phyloP scores from a whole-genome alignment of 2,888 invertebrate species.

The Agrotis ipsilon region DNA sequence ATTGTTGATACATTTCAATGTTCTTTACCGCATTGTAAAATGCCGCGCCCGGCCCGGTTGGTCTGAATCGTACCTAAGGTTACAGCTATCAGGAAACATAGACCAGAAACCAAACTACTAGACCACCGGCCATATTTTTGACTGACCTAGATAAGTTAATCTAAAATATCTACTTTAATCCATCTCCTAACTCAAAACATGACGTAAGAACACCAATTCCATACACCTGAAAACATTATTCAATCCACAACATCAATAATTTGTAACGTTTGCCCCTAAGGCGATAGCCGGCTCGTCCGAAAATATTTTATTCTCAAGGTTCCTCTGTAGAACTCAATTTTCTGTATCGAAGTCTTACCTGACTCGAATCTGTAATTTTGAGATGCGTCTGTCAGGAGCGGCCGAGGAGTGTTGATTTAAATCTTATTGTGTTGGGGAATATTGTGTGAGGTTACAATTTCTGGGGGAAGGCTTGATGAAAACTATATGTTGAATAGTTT shows the following conservation, averaged over 20 bases:
- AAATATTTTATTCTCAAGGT: conserved; percentile 76
- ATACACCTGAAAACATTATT: conserved; percentile 45
- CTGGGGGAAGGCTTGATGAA: background rate
- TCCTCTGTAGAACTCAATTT: conserved; percentile 83
- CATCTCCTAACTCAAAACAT: conserved; percentile 20
- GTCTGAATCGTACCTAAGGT: no score
- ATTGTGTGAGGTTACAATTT: conserved; percentile 19
- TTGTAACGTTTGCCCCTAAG: conserved; percentile 68
- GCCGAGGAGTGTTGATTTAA: conserved; percentile 62
- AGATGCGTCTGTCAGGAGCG: conserved; percentile 66
- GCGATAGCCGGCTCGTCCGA: conserved; percentile 58
- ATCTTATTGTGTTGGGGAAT: conserved; percentile 55
- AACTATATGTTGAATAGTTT: background rate
- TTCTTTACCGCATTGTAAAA: no score
- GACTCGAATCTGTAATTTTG: conserved; percentile 74
- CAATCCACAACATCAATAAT: conserved; percentile 69
- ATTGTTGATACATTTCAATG: no score
- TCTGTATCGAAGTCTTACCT: conserved; percentile 80
- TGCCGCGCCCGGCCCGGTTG: no score
- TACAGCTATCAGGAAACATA: no score
- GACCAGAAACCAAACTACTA: no score
- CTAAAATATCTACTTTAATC: background rate
- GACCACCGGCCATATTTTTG: no score
- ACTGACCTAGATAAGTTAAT: background rate
- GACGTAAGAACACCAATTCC: conserved; percentile 4